Evolutionary conservation across 2,113 vertebrate species (phyloP), one percentile per base, ranked within the genome.

Genomic region (Gila orcuttii): DNA sequence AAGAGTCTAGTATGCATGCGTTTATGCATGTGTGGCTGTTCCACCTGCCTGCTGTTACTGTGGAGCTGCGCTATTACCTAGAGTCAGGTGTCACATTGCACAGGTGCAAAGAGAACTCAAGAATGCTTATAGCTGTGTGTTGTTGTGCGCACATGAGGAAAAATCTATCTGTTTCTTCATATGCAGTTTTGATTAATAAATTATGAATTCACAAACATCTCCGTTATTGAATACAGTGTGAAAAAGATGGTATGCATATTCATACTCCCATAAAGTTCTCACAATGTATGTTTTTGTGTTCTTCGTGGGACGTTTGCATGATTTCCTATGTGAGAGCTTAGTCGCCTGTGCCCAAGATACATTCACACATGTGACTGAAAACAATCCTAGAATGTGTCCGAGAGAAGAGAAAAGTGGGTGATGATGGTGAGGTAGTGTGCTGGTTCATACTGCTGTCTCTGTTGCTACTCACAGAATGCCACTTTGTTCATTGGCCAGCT

Each of bases 41-140:
- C 92, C 93, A 94, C 93, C 91, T 94, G 93, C 92, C 94, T 94
- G 93, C 94, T 95, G 94, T 94, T 91, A 92, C 92, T 91, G 90
- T 85, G 93, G 88, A 95, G 93, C 92, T 94, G 90, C 93, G 93
- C 84, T 93, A 93, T 92, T 93, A 94, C 92, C 91, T 92, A 93
- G 93, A 95, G 93, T 95, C 95, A 95, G 94, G 94, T 95, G 92
- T 95, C 95, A 82, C 84, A 79, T 79, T 89, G 87, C 80, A 82
- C 84, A 93, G 87, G 89, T 87, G 90, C 92, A 90, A 85, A 64
- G 87, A 82, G 86, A 82, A 79, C 85, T 87, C 23, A 83, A 28
- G 28, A 90, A 71, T 90, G 83, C 86, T 78, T 76, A 86, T 85
- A 71, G 68, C 86, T 64, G 69, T 79, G 75, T 62, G 75, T 39